Percentiles rank a stretch among this genome's conserved stretches.
phyloP scores from a whole-genome alignment of 2,113 vertebrate species.

The Trematomus loennbergii region DNA sequence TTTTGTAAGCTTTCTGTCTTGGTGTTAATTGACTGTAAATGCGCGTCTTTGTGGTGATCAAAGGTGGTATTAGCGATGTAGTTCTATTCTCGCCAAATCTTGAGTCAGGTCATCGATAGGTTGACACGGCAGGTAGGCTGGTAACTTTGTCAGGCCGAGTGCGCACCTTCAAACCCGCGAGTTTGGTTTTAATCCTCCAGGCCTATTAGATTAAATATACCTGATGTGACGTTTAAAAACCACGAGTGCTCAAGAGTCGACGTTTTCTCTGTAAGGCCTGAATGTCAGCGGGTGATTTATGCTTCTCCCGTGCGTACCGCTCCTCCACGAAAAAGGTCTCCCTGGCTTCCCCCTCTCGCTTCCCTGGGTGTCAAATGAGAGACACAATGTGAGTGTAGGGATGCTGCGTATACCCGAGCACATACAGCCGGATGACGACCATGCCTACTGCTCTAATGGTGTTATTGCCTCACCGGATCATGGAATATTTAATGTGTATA shows the following conservation, averaged over 20 bases:
- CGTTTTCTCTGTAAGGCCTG: conserved; percentile 35
- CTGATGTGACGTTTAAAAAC: conserved; percentile 12
- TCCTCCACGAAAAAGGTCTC: conserved; percentile 54
- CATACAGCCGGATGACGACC: conserved; percentile 12
- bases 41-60: conserved; percentile 2
- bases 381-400: conserved; percentile 72
- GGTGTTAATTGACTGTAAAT: neutral
- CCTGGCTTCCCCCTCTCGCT: conserved; percentile 51
- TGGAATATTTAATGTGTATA: conserved; percentile 66
- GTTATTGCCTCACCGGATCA: conserved; percentile 63
- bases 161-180: conserved; percentile 20
- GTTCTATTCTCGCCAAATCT: conserved; percentile 36
- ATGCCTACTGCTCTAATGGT: conserved; percentile 45
- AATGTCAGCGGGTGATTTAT: conserved; percentile 49
- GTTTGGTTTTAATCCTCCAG: neutral
- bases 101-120: conserved; percentile 47
- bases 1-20: conserved; percentile 17
- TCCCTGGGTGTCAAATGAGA: conserved; percentile 58
- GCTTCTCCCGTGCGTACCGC: conserved; percentile 31
- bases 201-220: conserved; percentile 10
- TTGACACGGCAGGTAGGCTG: conserved; percentile 38
- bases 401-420: conserved; percentile 54
- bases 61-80: conserved; percentile 25
- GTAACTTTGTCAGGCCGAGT: conserved; percentile 60
- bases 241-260: conserved; percentile 11